Evolutionary conservation across 1,140 invertebrate species (phyloP).

Genomic region (Sogatella furcifera): DNA sequence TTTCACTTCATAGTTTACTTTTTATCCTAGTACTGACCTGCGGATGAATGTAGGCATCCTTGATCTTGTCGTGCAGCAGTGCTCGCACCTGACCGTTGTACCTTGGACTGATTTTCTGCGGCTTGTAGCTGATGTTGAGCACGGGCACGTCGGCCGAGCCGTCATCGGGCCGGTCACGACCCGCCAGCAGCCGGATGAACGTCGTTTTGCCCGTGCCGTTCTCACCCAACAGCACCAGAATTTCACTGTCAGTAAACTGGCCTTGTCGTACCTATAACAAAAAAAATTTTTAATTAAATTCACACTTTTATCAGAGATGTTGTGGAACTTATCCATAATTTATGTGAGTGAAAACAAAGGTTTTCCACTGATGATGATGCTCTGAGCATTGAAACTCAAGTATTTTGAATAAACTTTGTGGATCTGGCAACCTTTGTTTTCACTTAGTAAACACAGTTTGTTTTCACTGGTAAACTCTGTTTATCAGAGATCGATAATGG

Average conservation of each 20-base stretch:
- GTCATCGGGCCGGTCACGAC: slow-evolving; percentile 83
- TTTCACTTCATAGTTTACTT: no score
- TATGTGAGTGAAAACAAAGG: no score
- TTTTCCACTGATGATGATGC: no score
- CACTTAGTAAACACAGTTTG: no score
- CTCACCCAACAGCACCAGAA: slow-evolving; percentile 95
- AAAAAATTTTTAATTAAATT: no score
- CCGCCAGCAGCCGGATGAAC: slow-evolving; percentile 96
- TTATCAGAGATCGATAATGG: no score
- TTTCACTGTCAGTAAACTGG: slow-evolving; percentile 98
- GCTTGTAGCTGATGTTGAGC: slow-evolving; percentile 98
- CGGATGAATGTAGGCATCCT: slow-evolving; percentile 94
- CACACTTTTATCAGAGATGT: no score
- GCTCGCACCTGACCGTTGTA: slow-evolving; percentile 79
- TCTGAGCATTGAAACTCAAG: no score
- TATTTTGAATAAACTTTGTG: no score
- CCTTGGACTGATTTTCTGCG: slow-evolving; percentile 99
- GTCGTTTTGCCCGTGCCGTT: slow-evolving; percentile 99
- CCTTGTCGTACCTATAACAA: slow-evolving; percentile 46
- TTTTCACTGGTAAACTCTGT: no score
- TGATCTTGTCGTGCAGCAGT: slow-evolving; percentile 89
- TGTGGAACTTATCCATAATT: no score
- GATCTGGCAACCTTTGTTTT: no score
- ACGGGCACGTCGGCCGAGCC: slow-evolving; percentile 77
- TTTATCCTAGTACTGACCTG: slow-evolving; percentile 41